These are phyloP conservation scores for Drosophila novamexicana DNA, from an alignment of 1,140 invertebrate genomes.

Conservation along the genomic window DNA sequence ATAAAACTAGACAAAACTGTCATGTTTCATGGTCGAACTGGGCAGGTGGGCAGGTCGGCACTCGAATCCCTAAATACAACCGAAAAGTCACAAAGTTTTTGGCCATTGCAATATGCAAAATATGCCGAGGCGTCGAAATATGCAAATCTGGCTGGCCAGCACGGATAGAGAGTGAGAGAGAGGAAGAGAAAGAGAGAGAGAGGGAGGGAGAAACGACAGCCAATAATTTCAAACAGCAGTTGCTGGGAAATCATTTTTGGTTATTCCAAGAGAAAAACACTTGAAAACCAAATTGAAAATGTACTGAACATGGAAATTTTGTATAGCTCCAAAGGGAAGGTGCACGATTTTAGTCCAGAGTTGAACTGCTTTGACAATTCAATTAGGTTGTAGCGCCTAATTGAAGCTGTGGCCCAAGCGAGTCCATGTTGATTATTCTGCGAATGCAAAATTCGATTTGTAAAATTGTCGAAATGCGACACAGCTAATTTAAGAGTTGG, in stretches of 20 bases:
- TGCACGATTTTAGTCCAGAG: conserved; percentile 9
- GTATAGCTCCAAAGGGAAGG: background rate
- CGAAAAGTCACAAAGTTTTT: conserved; percentile 68
- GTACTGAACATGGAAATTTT: conserved; percentile 26
- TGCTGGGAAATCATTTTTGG: background rate
- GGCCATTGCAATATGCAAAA: conserved; percentile 61
- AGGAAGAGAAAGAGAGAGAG: background rate
- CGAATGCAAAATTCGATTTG: background rate
- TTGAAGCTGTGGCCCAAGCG: conserved; percentile 28
- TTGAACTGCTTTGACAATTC: conserved; percentile 46
- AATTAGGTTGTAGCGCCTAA: conserved; percentile 65
- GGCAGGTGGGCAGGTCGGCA: conserved; percentile 9
- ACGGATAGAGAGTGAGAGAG: background rate
- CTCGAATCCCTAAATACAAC: conserved; percentile 14
- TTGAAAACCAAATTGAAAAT: conserved; percentile 37
- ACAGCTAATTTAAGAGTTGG: too few relatives aligned
- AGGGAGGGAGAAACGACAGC: conserved; percentile 14
- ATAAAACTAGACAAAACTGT: conserved; percentile 67
- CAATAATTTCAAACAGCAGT: conserved; percentile 37
- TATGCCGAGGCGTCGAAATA: conserved; percentile 49
- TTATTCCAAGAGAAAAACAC: conserved; percentile 5
- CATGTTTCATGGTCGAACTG: conserved; percentile 37
- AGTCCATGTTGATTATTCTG: conserved; percentile 12
- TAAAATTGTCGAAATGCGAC: too few relatives aligned
- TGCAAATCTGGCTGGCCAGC: conserved; percentile 29